These are phyloP conservation scores for Rhabdomys pumilio DNA, from an alignment of 2,797 vertebrate species.

Conservation along the genomic window DNA sequence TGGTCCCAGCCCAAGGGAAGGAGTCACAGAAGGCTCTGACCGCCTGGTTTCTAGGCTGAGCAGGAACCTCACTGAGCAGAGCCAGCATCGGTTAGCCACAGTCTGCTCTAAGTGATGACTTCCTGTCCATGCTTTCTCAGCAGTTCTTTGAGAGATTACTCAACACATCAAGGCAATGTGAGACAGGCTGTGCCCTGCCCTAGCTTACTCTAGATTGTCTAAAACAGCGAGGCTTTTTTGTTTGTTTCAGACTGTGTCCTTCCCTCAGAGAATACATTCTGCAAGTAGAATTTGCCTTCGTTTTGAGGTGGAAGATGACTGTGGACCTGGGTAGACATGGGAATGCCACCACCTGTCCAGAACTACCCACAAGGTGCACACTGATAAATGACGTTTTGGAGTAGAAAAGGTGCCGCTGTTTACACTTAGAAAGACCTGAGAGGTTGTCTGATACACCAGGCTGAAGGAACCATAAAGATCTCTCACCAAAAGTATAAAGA, in stretches of 20 bases:
- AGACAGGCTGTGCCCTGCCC: not conserved
- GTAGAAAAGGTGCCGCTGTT: not conserved
- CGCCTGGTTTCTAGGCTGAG: not conserved
- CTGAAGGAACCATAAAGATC: not conserved
- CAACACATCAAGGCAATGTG: not conserved
- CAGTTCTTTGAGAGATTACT: slow-evolving; percentile 3
- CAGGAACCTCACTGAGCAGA: not conserved
- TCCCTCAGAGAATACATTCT: not conserved
- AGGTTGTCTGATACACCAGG: not conserved
- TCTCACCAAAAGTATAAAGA: not conserved
- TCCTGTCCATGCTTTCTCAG: slow-evolving; percentile 16
- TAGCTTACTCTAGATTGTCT: not conserved
- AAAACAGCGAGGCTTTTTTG: not conserved
- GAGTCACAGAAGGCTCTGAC: not conserved
- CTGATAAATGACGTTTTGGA: not conserved
- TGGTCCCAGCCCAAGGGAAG: no score
- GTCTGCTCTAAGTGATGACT: slow-evolving; percentile 3
- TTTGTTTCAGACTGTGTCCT: not conserved
- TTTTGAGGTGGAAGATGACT: not conserved
- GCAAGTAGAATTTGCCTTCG: not conserved
- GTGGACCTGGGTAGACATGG: not conserved
- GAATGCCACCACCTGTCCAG: not conserved
- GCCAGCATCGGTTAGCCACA: not conserved
- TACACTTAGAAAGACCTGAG: not conserved
- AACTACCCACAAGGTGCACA: not conserved